Evolutionary conservation across 2,888 invertebrate species (phyloP).

Genomic region (Leucophenga montana): DNA sequence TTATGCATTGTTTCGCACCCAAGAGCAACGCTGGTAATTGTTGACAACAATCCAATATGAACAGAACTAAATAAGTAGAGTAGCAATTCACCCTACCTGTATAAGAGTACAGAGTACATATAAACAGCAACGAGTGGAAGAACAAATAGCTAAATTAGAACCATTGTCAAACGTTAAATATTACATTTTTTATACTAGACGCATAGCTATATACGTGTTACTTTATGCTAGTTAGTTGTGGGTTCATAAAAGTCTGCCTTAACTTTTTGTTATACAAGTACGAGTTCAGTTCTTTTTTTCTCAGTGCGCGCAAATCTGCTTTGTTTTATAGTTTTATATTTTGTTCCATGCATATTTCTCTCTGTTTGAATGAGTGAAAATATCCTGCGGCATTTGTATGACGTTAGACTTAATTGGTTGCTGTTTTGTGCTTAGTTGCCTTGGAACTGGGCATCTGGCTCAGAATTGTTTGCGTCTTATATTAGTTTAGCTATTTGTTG

Average conservation of each 20-base stretch:
- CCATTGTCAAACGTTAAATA: no score
- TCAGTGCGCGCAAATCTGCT: no score
- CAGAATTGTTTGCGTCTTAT: slow-evolving; percentile 13
- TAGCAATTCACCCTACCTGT: no score
- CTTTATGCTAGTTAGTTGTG: not conserved
- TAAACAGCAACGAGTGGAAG: not conserved
- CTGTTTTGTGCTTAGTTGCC: not conserved
- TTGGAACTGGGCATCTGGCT: no score
- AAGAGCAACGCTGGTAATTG: slow-evolving; percentile 26
- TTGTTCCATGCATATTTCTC: not conserved
- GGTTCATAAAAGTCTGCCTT: no score
- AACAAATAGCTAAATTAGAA: not conserved
- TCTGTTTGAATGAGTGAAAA: not conserved
- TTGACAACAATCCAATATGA: not conserved
- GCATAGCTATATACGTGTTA: not conserved
- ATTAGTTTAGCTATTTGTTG: slow-evolving; percentile 11
- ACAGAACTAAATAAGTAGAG: slow-evolving; percentile 5
- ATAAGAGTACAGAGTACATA: not conserved
- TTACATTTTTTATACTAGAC: no score
- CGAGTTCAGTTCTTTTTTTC: no score
- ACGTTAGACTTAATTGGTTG: slow-evolving; percentile 27
- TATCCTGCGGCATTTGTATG: slow-evolving; percentile 12
- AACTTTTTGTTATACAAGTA: not conserved
- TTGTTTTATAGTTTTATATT: not conserved
- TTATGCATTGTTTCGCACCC: slow-evolving; percentile 24